Evolutionary conservation across 2,113 vertebrate genomes (phyloP), one percentile per base, ranked within the genome.

Genomic region (Rhinolophus sinicus): DNA sequence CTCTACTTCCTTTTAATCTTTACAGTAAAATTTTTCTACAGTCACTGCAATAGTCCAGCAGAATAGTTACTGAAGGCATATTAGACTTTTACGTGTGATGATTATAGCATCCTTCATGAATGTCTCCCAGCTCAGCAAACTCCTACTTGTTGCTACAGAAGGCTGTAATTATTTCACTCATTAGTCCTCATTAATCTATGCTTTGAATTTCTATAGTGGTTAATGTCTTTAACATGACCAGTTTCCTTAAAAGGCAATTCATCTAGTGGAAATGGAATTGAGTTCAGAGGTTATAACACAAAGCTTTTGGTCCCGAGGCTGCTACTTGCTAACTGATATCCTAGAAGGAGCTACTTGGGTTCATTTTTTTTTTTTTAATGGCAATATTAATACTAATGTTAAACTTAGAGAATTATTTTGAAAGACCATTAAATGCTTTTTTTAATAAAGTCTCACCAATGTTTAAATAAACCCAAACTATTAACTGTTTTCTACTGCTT

Each of bases 161-260:
- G 30, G 21, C 65, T 58, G 2, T 6, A 94, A 19, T 77, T 92
- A 52, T 90, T 85, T 89, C 93, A 58, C 6, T 92, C 40, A 12
- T 90, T 77, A 75, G 67, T 88, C 47, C 47, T 95, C 83, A 88
- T 81, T 81, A 88, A 88, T 14, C 38, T 67, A 21, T 75, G 26
- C 62, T 80, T 78, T 88, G 44, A 90, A 81, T 92, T 91, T 90
- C 21, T 35, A 40, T 28, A 44, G 22, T 64, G 40, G 7, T 76
- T 76, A 84, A 85, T 93, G 30, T 81, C 50, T 94, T 80, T 81
- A 82, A 24, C 44, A 35, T 60, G 77, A 69, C 47, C 35, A 40
- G 38, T 95, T 83, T 11, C 30, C 40, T 72, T 86, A 62, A 92
- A 96, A 58, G 47, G 83, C 26, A 87, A 86, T 56, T 75, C 60